These are phyloP conservation scores for Parotocinclus haroldoi DNA, from an alignment of 2,797 vertebrate species.

Conservation along the genomic window DNA sequence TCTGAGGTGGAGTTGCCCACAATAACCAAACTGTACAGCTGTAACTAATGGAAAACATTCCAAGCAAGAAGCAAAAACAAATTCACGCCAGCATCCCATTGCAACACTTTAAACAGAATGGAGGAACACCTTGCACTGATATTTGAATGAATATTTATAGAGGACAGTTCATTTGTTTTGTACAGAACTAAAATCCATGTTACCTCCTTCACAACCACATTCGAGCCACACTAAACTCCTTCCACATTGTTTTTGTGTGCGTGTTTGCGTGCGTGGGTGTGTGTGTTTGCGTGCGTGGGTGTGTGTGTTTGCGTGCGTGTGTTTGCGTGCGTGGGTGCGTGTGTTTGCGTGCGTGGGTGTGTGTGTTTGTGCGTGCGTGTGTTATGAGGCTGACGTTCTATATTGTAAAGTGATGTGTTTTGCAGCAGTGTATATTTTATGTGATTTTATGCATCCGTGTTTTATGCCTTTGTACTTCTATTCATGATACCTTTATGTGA, in stretches of 20 bases:
- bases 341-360: background rate
- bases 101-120: constrained; percentile 17
- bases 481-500: constrained; percentile 46
- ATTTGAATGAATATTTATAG: constrained; percentile 49
- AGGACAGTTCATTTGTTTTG: constrained; percentile 29
- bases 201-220: constrained; percentile 24
- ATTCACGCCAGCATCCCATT: constrained; percentile 8
- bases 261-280: background rate
- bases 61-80: constrained; percentile 21
- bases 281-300: too few relatives aligned
- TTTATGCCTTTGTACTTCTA: constrained; percentile 49
- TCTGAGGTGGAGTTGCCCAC: constrained; percentile 56
- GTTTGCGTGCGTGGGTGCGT: background rate
- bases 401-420: constrained; percentile 51
- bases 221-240: constrained; percentile 28
- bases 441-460: constrained; percentile 38
- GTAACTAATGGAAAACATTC: constrained; percentile 56
- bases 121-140: constrained; percentile 48
- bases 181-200: constrained; percentile 27
- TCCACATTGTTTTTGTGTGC: constrained; percentile 18
- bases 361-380: background rate
- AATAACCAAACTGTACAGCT: constrained; percentile 66
- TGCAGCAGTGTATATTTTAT: constrained; percentile 41
- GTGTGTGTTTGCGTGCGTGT: too few relatives aligned
- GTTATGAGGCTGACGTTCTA: constrained; percentile 32